phyloP scores from a whole-genome alignment of 2,888 invertebrate species.

The Pollenia amentaria region DNA sequence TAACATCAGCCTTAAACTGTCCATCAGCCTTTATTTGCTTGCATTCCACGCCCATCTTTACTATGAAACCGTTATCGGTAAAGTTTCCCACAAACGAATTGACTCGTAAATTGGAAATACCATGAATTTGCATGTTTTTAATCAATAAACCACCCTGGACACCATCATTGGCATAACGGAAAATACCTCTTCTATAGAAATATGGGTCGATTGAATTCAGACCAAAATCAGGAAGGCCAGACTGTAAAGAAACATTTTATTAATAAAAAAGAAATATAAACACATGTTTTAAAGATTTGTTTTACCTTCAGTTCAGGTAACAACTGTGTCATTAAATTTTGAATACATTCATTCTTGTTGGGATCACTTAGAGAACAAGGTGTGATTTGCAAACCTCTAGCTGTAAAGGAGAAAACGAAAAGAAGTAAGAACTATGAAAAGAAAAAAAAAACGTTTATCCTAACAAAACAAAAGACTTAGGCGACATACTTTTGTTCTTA shows the following conservation, averaged over 20 bases:
- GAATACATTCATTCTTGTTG: slow-evolving; percentile 86
- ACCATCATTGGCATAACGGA: slow-evolving; percentile 82
- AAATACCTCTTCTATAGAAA: slow-evolving; percentile 82
- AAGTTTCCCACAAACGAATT: slow-evolving; percentile 86
- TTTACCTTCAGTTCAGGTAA: slow-evolving; percentile 82
- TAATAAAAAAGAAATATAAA: background rate
- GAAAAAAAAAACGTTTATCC: background rate
- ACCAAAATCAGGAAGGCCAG: slow-evolving; percentile 79
- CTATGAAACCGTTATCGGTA: slow-evolving; percentile 86
- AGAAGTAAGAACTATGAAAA: background rate
- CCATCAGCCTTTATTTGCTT: slow-evolving; percentile 87
- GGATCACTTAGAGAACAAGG: slow-evolving; percentile 86
- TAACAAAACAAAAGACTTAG: slow-evolving; percentile 34
- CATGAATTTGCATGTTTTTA: slow-evolving; percentile 85
- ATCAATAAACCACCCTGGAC: slow-evolving; percentile 82
- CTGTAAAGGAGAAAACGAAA: slow-evolving; percentile 30
- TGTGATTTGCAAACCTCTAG: slow-evolving; percentile 74
- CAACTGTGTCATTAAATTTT: slow-evolving; percentile 86
- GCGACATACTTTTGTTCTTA: background rate
- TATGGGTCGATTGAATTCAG: slow-evolving; percentile 82
- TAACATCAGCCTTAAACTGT: slow-evolving; percentile 87
- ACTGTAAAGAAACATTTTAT: slow-evolving; percentile 57
- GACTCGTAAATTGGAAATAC: slow-evolving; percentile 86
- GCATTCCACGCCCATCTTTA: slow-evolving; percentile 87
- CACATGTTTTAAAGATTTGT: background rate